Base-by-base conservation (phyloP, 1,140 invertebrate genomes). In the Lanistes nyassanus region DNA sequence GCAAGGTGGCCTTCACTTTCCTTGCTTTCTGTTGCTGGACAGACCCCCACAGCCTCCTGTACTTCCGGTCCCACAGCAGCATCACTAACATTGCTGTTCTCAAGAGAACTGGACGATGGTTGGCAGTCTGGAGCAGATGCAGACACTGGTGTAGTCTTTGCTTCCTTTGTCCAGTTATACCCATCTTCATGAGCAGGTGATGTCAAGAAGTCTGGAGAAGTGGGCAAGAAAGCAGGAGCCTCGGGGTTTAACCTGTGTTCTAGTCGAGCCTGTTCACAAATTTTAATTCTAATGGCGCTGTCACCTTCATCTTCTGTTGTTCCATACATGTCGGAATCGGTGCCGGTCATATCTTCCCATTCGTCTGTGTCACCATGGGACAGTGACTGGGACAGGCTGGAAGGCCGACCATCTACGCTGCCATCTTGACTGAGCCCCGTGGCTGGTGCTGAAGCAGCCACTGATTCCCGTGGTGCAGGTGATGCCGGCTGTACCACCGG, bases 231-330 rank as follows among this genome's bases (percentile, higher is more conserved):
- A 37, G 79, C 82, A 16, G 83, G 82, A 55, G 83, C 83, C 74
- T 85, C 83, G 58, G 83, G 83, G 74, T 85, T 85, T 11, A 85
- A 68, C 23, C 78, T 78, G 47, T 71, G 75, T 36, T 84, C 79
- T 29, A 82, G 26, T 71, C 74, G 79, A 9, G 82, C 39, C 42
- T 65, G 37, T 31, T 76, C 26, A n/a, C 55, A 36, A 23, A 26
- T 31, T n/a, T 9, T 69, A 31, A 29, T 21, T 29, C 60, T 68
- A 34, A 51, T 31, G 60, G 53, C 42, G 37, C 47, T 51, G 7
- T 77, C 64, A 58, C 58, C 66, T 31, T 76, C 76, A 29, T 79
- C 75, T n/a, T 80, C 79, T 7, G 69, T 74, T 11, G 76, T 64
- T 69, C 76, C 37, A 73, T 74, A 67, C 70, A 76, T 39, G 64